Evolutionary conservation across 2,113 vertebrate species (phyloP), one percentile per base, ranked within the genome.

Genomic region (Ciconia stormi): DNA sequence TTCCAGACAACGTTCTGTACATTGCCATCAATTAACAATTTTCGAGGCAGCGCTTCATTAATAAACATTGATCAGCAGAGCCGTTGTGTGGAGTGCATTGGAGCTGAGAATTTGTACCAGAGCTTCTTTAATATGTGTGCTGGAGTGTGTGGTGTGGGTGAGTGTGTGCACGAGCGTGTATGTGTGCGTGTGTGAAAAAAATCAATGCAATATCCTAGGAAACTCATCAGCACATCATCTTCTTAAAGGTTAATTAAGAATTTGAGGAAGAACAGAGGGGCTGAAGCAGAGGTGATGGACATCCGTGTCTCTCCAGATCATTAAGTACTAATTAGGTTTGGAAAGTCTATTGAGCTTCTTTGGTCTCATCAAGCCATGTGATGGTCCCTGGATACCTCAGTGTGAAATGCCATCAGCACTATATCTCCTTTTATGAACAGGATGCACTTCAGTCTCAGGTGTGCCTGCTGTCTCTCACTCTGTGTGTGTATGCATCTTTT

Each of bases 291-390:
- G 97, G 97, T 97, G 98, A 98, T 92, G 97, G 98, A 98, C 96
- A 98, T 96, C 79, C 58, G 85, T 90, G 95, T 97, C 97, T 98
- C 98, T 98, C 96, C 98, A 98, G 98, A 98, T 98, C 98, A 98
- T 99, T 98, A 99, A 98, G 98, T 98, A 98, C 98, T 98, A 99
- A 99, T 98, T 98, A 98, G 98, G 98, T 99, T 98, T 98, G 96
- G 98, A 98, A 98, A 98, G 97, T 98, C 97, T 98, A 97, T 98
- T 76, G 97, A 98, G 97, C 95, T 97, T 98, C 94, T 40, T 96
- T 97, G 97, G 97, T 98, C 97, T 98, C 93, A 89, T 98, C 97
- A 97, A 98, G 97, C 94, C 98, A 96, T 97, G 97, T 90, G 90
- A 98, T 96, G 95, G 97, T 98, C 98, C 97, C 94, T 90, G 19